Evolutionary conservation across 2,888 invertebrate genomes (phyloP), one percentile per base, ranked within the genome.

Genomic region (Acronicta alni): DNA sequence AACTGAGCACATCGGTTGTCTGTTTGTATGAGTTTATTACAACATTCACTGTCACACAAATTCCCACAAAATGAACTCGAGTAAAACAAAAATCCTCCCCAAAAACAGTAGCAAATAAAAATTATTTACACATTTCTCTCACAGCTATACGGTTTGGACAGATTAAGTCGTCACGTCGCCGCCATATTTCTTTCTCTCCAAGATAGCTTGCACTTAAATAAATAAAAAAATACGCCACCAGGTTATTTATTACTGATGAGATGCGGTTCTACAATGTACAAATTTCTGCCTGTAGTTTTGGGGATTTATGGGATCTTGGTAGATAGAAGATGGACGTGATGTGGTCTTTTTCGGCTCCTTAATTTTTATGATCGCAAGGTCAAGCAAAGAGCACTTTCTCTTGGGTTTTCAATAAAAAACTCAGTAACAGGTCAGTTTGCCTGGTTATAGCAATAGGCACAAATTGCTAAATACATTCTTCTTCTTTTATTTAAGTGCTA

Each of bases 131-230:
- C 86, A 84, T 87, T 83, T 79, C 70, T 68, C 75, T 54, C 68
- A 70, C 73, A 77, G 84, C 81, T 79, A 76, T 79, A 78, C 73
- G 41, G 41, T 70, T 77, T 71, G 71, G 80, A 83, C 80, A 87
- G 88, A 90, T 89, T 89, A 90, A 86, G 82, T 83, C 84, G 80
- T 87, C 90, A 89, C 90, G 90, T 88, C 71, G 62, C 48, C 64
- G 67, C 86, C 83, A 89, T 90, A 84, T 85, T 85, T 90, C 88
- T 85, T 71, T 18, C 73, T 63, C 72, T 46, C 57, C 57, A 66
- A 79, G 82, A 83, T 85, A 84, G 79, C 81, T 79, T 67, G 64
- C 74, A 72, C 75, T 79, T 80, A 83, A 83, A 86, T 82, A 84
- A 82, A 86, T 81, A 84, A 83, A 82, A 42, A 82, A 83, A 77